phyloP scores from a whole-genome alignment of 2,888 invertebrate species.

The Leptinotarsa rubiginosa region DNA sequence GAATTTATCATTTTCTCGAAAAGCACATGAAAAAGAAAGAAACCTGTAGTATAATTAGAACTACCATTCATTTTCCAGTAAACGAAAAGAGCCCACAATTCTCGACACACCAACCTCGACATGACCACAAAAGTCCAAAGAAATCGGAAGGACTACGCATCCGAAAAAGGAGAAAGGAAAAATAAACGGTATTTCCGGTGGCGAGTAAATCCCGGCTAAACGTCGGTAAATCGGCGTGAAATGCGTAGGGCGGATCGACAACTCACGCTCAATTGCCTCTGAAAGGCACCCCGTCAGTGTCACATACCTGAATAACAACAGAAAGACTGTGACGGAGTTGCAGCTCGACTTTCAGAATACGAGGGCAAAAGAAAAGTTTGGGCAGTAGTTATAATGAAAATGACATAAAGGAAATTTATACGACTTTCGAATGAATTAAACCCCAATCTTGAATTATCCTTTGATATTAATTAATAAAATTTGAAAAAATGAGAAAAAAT shows the following conservation, averaged over 20 bases:
- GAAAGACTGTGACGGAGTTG: constrained; percentile 20
- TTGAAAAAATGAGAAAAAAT: too few relatives aligned
- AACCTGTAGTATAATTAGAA: background rate
- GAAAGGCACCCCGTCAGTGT: constrained; percentile 53
- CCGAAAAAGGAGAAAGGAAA: constrained; percentile 36
- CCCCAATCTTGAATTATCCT: too few relatives aligned
- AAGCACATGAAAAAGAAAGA: too few relatives aligned
- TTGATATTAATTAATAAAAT: too few relatives aligned
- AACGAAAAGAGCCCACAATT: background rate
- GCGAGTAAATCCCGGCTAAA: constrained; percentile 58
- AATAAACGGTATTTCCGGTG: constrained; percentile 58
- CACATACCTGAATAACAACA: constrained; percentile 25
- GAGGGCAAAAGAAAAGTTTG: constrained; percentile 25
- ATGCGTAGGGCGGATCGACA: constrained; percentile 62
- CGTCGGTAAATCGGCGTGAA: constrained; percentile 65
- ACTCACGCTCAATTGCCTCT: constrained; percentile 64
- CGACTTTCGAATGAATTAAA: too few relatives aligned
- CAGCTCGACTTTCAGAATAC: constrained; percentile 16
- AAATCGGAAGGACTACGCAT: constrained; percentile 25
- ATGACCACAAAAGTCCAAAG: constrained; percentile 17
- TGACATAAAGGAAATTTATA: too few relatives aligned
- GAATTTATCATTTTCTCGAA: too few relatives aligned
- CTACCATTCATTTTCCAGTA: background rate
- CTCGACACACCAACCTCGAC: background rate
- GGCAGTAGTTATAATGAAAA: background rate